These are phyloP conservation scores for Ceratina calcarata DNA, from an alignment of 1,140 invertebrate genomes.

Conservation along the genomic window DNA sequence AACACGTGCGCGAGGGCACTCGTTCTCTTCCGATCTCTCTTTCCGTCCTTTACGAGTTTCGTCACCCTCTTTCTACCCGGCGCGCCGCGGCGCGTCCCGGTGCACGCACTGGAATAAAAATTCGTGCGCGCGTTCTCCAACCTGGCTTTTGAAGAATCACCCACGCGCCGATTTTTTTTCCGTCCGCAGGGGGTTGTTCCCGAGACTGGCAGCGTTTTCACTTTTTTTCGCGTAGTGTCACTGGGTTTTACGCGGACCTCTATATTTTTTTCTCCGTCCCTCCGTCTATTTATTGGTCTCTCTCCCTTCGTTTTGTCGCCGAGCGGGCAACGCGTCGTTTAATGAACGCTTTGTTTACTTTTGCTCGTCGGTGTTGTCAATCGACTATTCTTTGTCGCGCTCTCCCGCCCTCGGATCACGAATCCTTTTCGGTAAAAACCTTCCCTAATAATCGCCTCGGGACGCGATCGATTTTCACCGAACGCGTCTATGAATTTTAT, in stretches of 20 bases:
- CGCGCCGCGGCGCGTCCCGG: neutral
- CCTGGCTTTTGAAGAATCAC: constrained; percentile 42
- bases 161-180: constrained; percentile 30
- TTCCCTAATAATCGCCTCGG: neutral
- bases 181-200: neutral
- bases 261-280: neutral
- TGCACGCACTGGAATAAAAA: constrained; percentile 19
- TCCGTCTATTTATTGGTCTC: neutral
- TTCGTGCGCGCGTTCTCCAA: constrained; percentile 32
- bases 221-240: constrained; percentile 32
- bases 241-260: constrained; percentile 15
- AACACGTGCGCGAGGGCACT: constrained; percentile 56
- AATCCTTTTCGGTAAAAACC: neutral
- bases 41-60: neutral
- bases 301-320: constrained; percentile 3
- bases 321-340: constrained; percentile 12
- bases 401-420: neutral
- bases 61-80: constrained; percentile 1
- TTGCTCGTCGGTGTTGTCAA: constrained; percentile 27
- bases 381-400: constrained; percentile 16
- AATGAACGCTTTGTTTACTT: constrained; percentile 34
- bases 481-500: neutral
- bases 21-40: constrained; percentile 8
- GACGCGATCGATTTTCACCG: neutral
- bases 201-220: constrained; percentile 29